These are phyloP conservation scores for Matsumurasca onukii DNA, from an alignment of 1,140 invertebrate genomes.

Conservation along the genomic window DNA sequence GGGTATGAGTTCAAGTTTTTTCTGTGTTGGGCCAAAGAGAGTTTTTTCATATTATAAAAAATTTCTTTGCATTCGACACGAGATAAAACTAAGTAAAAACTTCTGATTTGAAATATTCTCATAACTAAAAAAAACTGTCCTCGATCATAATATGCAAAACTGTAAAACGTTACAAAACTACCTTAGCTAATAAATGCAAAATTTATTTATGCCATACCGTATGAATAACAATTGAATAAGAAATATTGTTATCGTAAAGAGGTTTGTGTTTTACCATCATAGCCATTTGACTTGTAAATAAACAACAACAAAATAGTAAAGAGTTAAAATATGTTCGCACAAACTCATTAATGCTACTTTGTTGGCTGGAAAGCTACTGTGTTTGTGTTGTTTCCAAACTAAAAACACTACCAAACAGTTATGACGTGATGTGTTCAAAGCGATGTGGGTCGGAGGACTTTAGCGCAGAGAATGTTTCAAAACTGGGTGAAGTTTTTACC, in stretches of 20 bases:
- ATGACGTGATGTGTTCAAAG: no score
- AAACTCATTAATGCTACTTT: not conserved
- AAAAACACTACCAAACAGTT: not conserved
- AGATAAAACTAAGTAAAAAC: slow-evolving; percentile 4
- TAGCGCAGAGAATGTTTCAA: slow-evolving; percentile 9
- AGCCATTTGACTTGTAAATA: not conserved
- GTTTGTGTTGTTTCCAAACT: not conserved
- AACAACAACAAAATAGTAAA: not conserved
- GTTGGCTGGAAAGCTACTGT: not conserved
- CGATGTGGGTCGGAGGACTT: no score
- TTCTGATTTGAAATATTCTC: slow-evolving; percentile 10
- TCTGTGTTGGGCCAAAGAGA: not conserved
- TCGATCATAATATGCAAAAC: not conserved
- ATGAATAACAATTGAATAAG: not conserved
- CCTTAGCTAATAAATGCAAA: not conserved
- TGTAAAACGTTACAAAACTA: not conserved
- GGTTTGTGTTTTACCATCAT: not conserved
- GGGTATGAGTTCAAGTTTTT: not conserved
- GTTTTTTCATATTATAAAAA: not conserved
- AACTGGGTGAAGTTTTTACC: slow-evolving; percentile 18
- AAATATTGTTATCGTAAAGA: not conserved
- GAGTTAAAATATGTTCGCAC: not conserved
- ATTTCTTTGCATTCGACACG: not conserved
- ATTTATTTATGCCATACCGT: not conserved
- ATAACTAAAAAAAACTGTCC: no score